Conservation (phyloP, 2,797 vertebrate genomes). For the Sorex maritimensis region DNA sequence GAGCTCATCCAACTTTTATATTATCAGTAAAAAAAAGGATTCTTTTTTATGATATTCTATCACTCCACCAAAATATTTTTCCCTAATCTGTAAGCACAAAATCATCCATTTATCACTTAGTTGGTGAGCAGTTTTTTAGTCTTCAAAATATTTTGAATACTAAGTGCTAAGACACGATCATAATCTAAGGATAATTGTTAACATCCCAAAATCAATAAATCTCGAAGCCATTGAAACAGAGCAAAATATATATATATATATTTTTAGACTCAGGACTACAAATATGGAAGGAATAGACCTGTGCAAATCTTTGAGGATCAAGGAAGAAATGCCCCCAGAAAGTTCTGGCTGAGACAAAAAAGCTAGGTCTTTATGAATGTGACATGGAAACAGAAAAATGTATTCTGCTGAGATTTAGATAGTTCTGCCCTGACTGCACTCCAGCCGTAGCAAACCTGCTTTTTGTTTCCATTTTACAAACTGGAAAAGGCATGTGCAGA, state of each 20-base stretch:
- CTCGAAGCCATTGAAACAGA: background rate
- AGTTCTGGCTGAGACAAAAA: background rate
- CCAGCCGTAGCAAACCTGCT: background rate
- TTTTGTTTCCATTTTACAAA: slow-evolving; percentile 18
- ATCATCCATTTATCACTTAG: background rate
- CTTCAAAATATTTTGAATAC: too few relatives aligned
- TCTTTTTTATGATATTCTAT: slow-evolving; percentile 1
- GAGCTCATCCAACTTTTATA: background rate
- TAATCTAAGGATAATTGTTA: background rate
- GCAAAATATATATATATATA: too few relatives aligned
- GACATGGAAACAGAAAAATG: too few relatives aligned
- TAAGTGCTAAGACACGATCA: background rate
- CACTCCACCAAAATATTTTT: background rate
- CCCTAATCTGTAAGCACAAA: background rate
- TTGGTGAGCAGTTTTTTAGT: background rate
- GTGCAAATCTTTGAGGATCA: too few relatives aligned
- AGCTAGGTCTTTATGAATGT: background rate
- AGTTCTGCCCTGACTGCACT: background rate
- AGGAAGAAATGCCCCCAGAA: background rate
- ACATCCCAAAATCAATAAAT: background rate
- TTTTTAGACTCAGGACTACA: background rate
- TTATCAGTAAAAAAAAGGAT: background rate
- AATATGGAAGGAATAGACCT: background rate
- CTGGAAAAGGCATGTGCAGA: slow-evolving; percentile 45
- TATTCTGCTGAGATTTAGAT: background rate